Percentiles rank a stretch among this genome's conserved stretches.
Evolutionary conservation across 2,888 invertebrate genomes (phyloP).

Genomic region (Meiosimyza decipiens): DNA sequence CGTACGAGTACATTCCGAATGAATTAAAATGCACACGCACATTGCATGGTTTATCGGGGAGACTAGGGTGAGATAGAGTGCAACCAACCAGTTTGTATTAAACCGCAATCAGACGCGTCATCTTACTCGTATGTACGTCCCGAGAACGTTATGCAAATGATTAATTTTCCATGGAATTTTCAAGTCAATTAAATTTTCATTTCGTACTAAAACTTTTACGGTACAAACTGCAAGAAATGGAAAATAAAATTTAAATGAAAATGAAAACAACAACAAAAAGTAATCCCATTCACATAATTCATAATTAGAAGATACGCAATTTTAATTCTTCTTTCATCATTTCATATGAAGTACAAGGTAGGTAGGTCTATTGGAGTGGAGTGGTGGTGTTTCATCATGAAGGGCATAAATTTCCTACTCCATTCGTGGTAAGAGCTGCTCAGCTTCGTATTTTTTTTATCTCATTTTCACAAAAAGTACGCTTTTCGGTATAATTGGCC

Average conservation of each 20-base stretch:
- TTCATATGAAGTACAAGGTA: slow-evolving; percentile 1
- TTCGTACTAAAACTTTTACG: slow-evolving; percentile 36
- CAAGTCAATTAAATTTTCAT: slow-evolving; percentile 57
- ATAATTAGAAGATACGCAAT: slow-evolving; percentile 20
- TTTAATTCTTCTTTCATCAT: slow-evolving; percentile 14
- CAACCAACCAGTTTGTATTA: too few species aligned
- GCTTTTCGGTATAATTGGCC: slow-evolving; percentile 45
- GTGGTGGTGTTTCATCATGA: too few species aligned
- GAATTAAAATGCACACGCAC: too few species aligned
- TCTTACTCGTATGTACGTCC: background rate
- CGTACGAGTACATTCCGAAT: background rate
- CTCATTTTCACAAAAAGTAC: slow-evolving; percentile 10
- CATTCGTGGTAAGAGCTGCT: too few species aligned
- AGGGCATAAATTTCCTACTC: too few species aligned
- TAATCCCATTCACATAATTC: slow-evolving; percentile 14
- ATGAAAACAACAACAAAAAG: slow-evolving; percentile 4
- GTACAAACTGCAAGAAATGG: background rate
- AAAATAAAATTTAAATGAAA: background rate
- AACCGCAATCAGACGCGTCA: slow-evolving; percentile 14
- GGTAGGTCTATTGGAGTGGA: background rate
- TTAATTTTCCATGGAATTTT: slow-evolving; percentile 60
- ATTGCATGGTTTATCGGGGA: too few species aligned
- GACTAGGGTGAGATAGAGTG: too few species aligned
- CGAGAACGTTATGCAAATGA: slow-evolving; percentile 59
- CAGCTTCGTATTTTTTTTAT: background rate